Base-by-base conservation (phyloP, 2,888 invertebrate genomes). In the Amblyjoppa proteus region DNA sequence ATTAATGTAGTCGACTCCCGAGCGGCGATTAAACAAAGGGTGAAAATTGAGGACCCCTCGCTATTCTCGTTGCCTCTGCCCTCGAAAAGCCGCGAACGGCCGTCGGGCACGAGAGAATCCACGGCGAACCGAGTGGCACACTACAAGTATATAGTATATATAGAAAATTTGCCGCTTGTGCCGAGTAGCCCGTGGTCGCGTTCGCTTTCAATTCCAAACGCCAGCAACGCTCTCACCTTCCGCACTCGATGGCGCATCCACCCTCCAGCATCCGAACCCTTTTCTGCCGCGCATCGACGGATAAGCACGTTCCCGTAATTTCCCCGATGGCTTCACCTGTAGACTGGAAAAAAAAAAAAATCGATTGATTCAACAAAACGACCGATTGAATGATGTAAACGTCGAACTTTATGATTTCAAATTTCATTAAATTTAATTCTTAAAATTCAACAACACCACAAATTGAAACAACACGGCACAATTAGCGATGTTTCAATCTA, bases 1-100 rank as follows among this genome's bases (percentile, higher is more conserved):
- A 93, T 93, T 92, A 92, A 93, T 92, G 92, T 92, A 92, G 93
- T 92, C 92, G 91, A 93, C 92, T 92, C 92, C 34, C 88, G 90
- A 88, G 90, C 90, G 88, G 89, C 91, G 93, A 92, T 93, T 93
- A 93, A 93, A 94, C 93, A 93, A 93, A 93, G 93, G 93, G 93
- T 91, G 93, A 92, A 93, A 92, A 92, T 93, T 91, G 92, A 93
- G 92, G 90, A 91, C 89, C 87, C 89, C 85, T 80, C 61, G 73
- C 80, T 71, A 41, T 34, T 86, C 45, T 49, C 64, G 75, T 61
- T 38, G 76, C 71, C 77, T 34, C 75, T 20, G 76, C 58, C 53
- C 56, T 77, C 38, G 70, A 85, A 84, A 80, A 58, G 38, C 76
- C 71, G 51, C 78, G 70, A 82, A 61, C 74, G 79, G 68, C 75